A percentile compares a stretch with the other conserved stretches of the same genome.
Conservation (phyloP, 1,140 invertebrate species). For the Bombus consobrinus region DNA sequence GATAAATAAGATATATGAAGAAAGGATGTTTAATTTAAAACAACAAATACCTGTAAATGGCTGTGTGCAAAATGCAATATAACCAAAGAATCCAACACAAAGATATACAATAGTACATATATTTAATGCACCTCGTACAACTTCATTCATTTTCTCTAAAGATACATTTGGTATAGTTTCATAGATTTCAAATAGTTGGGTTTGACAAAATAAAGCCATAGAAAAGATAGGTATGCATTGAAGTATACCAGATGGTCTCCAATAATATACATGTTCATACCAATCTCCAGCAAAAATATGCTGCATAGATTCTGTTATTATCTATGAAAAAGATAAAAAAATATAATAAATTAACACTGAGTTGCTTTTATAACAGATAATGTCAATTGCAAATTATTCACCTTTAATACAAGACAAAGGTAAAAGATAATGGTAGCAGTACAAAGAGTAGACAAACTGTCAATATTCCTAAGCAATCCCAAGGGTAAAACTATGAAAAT, state of each 20-base stretch:
- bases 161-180: conserved; percentile 94
- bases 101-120: conserved; percentile 95
- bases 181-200: conserved; percentile 98
- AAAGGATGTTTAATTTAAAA: not conserved
- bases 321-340: conserved; percentile 79
- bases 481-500: conserved; percentile 95
- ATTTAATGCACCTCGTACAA: conserved; percentile 94
- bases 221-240: conserved; percentile 97
- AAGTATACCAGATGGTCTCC: conserved; percentile 92
- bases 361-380: not conserved
- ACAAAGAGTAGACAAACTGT: conserved; percentile 94
- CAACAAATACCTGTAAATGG: conserved; percentile 86
- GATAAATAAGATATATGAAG: not conserved
- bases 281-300: conserved; percentile 90
- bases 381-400: conserved; percentile 78
- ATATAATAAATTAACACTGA: conserved; percentile 1
- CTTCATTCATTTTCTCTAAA: conserved; percentile 93
- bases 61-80: conserved; percentile 94
- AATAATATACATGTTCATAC: conserved; percentile 90
- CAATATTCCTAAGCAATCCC: conserved; percentile 94
- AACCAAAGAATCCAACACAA: conserved; percentile 96
- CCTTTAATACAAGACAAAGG: conserved; percentile 93
- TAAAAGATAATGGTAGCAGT: conserved; percentile 96
- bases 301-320: conserved; percentile 89
- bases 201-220: conserved; percentile 97